phyloP scores from a whole-genome alignment of 1,140 invertebrate species.

The Gryon sp. region DNA sequence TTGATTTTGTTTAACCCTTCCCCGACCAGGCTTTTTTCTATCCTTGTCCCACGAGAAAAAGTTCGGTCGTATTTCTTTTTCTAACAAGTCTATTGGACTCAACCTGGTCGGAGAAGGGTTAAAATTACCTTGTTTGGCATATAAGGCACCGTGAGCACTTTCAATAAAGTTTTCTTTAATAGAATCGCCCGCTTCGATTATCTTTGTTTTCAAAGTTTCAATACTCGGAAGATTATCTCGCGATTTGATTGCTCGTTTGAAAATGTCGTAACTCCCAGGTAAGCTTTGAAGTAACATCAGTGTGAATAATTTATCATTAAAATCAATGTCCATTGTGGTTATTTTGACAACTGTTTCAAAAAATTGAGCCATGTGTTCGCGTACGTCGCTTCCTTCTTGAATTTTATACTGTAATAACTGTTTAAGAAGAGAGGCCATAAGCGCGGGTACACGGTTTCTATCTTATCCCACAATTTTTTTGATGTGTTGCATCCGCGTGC shows the following conservation, averaged over 20 bases:
- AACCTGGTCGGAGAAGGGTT: no score
- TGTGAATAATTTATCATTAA: neutral
- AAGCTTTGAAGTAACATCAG: constrained; percentile 20
- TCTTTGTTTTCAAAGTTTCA: neutral
- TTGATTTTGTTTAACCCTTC: no score
- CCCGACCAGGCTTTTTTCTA: no score
- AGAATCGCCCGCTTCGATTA: constrained; percentile 2
- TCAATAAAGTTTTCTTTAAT: neutral
- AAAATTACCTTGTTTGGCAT: no score
- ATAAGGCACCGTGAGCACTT: neutral
- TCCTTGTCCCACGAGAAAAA: no score
- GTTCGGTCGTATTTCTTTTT: neutral
- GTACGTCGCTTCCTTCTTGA: neutral
- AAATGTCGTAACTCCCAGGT: constrained; percentile 12
- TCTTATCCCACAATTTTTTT: constrained; percentile 14
- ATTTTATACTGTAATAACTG: constrained; percentile 7
- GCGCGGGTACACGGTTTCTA: constrained; percentile 3
- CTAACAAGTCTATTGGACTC: neutral
- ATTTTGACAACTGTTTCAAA: constrained; percentile 19
- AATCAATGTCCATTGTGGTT: neutral
- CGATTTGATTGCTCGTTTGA: constrained; percentile 3
- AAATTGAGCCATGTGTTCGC: constrained; percentile 9
- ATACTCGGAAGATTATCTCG: constrained; percentile 8
- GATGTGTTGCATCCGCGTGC: constrained; percentile 8
- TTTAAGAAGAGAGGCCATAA: neutral